Base-by-base conservation (phyloP, 1,140 invertebrate species). In the Drosophila carrolli region DNA sequence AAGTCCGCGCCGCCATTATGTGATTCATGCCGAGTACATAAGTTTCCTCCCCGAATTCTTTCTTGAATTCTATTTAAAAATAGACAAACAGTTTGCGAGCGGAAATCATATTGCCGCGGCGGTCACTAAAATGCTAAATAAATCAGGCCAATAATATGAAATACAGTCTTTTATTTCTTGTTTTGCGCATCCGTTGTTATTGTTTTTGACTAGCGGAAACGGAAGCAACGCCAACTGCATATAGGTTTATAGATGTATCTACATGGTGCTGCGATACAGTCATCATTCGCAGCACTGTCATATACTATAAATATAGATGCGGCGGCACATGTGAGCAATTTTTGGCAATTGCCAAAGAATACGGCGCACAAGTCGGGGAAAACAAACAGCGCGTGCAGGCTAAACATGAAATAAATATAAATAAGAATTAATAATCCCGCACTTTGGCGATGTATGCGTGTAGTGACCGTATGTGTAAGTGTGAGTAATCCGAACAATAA, bases 21-120 rank as follows among this genome's bases (percentile, higher is more conserved):
- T 73, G 59, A 78, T 78, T 78, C 75, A 78, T 61, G 57, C 56
- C 46, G 41, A 44, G 59, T 67, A 73, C 51, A 79, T 72, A 74
- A 54, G 63, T 58, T 71, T 58, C 38, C 65, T 47, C 16, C 65
- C 65, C 63, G 43, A 66, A 56, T 70, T 40, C 63, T 55, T 68
- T 66, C 50, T 57, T 65, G 76, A 81, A 81, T 81, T 78, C 82
- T 70, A 75, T 88, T 88, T 86, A 86, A 78, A 86, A 86, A 86
- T 86, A 86, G 82, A 68, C 50, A 75, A 75, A 56, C 51, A 29
- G 65, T 71, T 71, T 58, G 62, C 62, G 73, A 81, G 75, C 81
- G 81, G 73, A 84, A 85, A 81, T 85, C 81, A 84, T 81, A 85
- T 84, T 73, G 72, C 58, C 46, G 70, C 70, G 43, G 68, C 68